Percentiles rank a stretch among this genome's conserved stretches.
phyloP scores from a whole-genome alignment of 2,888 invertebrate genomes.

The Rhagonycha fulva region DNA sequence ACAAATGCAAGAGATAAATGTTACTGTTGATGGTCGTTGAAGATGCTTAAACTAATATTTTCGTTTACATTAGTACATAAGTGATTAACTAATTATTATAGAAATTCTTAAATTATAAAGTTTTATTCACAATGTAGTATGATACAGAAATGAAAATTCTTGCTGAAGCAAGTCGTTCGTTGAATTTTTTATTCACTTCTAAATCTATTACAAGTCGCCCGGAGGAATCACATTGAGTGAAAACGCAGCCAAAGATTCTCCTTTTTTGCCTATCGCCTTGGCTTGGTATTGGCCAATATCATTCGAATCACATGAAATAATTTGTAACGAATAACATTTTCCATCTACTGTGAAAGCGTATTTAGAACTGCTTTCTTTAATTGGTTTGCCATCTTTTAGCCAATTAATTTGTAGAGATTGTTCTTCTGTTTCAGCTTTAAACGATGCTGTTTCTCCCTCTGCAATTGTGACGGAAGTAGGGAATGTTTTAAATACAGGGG shows the following conservation, averaged over 20 bases:
- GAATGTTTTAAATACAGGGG: conserved; percentile 87
- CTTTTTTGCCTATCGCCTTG: conserved; percentile 83
- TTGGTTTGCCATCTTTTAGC: conserved; percentile 90
- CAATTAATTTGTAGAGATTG: conserved; percentile 75
- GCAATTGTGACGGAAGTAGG: conserved; percentile 85
- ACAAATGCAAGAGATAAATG: background rate
- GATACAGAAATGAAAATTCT: conserved; percentile 45
- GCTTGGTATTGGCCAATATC: conserved; percentile 90
- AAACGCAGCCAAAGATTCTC: conserved; percentile 83
- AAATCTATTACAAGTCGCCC: conserved; percentile 55
- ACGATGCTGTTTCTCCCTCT: conserved; percentile 78
- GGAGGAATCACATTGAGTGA: conserved; percentile 76
- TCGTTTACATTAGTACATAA: conserved; percentile 2
- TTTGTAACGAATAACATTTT: conserved; percentile 77
- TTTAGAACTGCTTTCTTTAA: conserved; percentile 78
- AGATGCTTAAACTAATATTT: background rate
- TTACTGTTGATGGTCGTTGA: conserved; percentile 34
- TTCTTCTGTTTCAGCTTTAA: conserved; percentile 79
- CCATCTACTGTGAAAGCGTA: conserved; percentile 84
- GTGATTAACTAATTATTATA: conserved; percentile 5
- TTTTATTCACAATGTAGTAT: conserved; percentile 46
- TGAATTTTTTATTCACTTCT: conserved; percentile 24
- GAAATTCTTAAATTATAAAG: conserved; percentile 36
- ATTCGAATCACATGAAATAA: conserved; percentile 72
- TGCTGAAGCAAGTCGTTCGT: conserved; percentile 53